Base-by-base conservation (phyloP, 2,113 vertebrate species). In the Misgurnus anguillicaudatus region DNA sequence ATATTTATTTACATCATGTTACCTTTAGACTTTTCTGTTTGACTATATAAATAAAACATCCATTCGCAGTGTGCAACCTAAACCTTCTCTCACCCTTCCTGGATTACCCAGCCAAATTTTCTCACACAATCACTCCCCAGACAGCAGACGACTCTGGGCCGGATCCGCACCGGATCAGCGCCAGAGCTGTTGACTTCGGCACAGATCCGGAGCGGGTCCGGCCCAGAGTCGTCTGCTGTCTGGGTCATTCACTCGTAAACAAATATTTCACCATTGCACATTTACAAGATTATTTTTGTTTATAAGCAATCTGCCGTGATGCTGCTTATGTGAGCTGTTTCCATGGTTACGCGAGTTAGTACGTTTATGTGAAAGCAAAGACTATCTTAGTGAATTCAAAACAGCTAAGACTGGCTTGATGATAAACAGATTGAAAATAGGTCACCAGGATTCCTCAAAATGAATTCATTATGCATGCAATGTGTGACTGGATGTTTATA, bases 271-370 rank as follows among this genome's bases (percentile, higher is more conserved):
- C 24, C 74, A 53, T 19, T 65, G 74, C 42, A 64, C 31, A 76
- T 53, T 76, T 14, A 63, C 47, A 65, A n/a, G 16, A 62, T 62
- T 62, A 47, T 76, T 53, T 19, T 64, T 53, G 45, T 76, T 64
- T 76, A 51, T 76, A 58, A 67, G 53, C 62, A 75, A 36, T 74
- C 24, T 75, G 42, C 65, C 45, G 41, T 80, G 71, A 65, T 48
- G 71, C 24, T 48, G 38, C 71, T 74, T 55, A 42, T 76, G 61
- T 88, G 80, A 88, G 75, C 19, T 81, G 93, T 96, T 92, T 91
- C 93, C 94, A 95, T 95, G 93, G 94, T 89, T 90, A 98, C 93
- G 91, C 92, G 92, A 94, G 94, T 96, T 94, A 95, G 87, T 85
- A 89, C 88, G 92, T 83, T 73, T 86, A 91, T 93, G 91, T 90